Conservation (phyloP, 2,113 vertebrate genomes). For the Fukomys damarensis region DNA sequence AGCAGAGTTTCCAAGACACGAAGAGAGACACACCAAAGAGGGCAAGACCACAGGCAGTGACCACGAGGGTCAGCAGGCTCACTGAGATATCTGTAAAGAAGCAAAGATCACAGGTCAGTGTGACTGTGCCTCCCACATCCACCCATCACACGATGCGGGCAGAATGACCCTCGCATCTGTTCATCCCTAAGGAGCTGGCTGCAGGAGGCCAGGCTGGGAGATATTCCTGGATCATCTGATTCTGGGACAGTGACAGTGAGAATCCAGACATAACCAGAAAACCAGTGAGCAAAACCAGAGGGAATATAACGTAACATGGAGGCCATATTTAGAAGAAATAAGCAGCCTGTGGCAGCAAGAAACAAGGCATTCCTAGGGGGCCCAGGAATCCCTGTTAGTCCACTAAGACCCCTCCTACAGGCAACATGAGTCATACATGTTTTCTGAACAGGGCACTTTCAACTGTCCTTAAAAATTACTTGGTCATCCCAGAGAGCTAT, state of each 20-base stretch:
- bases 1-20: constrained; percentile 99
- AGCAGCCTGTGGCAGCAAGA: not conserved
- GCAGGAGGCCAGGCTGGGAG: not conserved
- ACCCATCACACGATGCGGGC: too few relatives aligned
- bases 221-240: not conserved
- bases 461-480: not conserved
- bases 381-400: not conserved
- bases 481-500: constrained; percentile 12
- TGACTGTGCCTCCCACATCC: not conserved
- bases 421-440: not conserved
- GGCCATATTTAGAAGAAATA: not conserved
- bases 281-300: not conserved
- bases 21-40: constrained; percentile 98
- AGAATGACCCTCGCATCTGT: not conserved
- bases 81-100: constrained; percentile 94
- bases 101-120: constrained; percentile 64
- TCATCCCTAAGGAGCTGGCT: not conserved
- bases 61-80: constrained; percentile 96
- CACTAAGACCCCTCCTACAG: not conserved
- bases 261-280: not conserved
- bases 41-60: constrained; percentile 97
- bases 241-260: not conserved
- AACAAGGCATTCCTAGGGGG: not conserved
- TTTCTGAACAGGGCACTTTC: not conserved
- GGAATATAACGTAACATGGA: not conserved